Base-by-base conservation (phyloP, 1,140 invertebrate genomes). In the Argopecten irradians region DNA sequence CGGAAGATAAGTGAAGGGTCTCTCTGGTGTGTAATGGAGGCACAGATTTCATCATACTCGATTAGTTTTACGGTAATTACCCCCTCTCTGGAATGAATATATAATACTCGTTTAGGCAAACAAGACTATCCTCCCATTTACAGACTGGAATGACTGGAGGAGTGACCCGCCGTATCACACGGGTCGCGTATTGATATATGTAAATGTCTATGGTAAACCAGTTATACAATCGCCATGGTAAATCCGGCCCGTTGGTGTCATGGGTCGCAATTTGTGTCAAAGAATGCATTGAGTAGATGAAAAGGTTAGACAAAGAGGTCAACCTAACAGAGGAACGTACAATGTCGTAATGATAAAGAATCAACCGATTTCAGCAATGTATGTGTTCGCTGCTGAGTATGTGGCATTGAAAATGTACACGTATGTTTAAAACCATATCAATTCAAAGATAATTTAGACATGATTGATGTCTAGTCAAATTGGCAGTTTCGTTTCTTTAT, bases 11-110 rank as follows among this genome's bases (percentile, higher is more conserved):
- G 55, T 71, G 28, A n/a, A n/a, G 55, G 55, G 3, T n/a, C n/a
- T 71, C 55, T 71, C 55, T n/a, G 2, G 55, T 71, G 55, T 71
- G 55, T 71, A 71, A 71, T 71, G 55, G 55, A 71, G 16, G 55
- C 55, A 71, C 55, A n/a, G 55, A 71, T 71, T 71, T 71, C 55
- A 71, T 71, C n/a, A 71, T 71, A 71, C 55, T 71, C 55, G 55
- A 71, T 71, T 71, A 71, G 55, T 28, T 71, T n/a, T 71, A 71
- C 55, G 55, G 22, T 71, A 71, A 71, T 71, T 71, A 71, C 55
- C 55, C 43, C 55, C 55, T n/a, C 55, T 71, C 55, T 28, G n/a
- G 55, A 28, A 71, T 71, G 55, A 71, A 71, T 71, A 71, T 71
- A 71, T 71, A 71, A 71, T 71, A 71, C 55, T 71, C n/a, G 55